Evolutionary conservation across 2,113 vertebrate genomes (phyloP).

Genomic region (Oreochromis spilurus): DNA sequence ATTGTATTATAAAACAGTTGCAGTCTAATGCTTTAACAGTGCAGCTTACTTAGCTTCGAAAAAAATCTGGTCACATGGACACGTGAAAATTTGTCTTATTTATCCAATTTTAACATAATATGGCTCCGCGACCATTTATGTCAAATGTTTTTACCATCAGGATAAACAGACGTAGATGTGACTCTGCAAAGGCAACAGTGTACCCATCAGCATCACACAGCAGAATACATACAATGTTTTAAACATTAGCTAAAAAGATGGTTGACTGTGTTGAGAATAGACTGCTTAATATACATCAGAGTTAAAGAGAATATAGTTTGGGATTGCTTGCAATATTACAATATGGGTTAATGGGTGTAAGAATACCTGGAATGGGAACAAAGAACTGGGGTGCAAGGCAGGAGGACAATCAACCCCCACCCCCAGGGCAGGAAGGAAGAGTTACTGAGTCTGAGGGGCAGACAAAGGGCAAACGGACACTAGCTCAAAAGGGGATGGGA

Average conservation of each 20-base stretch:
- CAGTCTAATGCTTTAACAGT: not conserved
- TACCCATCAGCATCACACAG: not conserved
- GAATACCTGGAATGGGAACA: too few relatives aligned
- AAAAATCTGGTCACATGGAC: not conserved
- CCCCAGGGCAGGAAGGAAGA: too few relatives aligned
- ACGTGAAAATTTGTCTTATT: not conserved
- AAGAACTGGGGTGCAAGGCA: too few relatives aligned
- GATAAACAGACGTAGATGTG: not conserved
- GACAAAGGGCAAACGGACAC: too few relatives aligned
- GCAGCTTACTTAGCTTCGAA: not conserved
- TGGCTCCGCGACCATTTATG: not conserved
- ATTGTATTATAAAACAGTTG: not conserved
- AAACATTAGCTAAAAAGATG: not conserved
- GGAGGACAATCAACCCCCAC: too few relatives aligned
- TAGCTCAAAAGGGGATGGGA: too few relatives aligned
- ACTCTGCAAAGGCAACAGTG: not conserved
- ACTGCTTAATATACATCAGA: too few relatives aligned
- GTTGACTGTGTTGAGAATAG: not conserved
- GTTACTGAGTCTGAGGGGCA: too few relatives aligned
- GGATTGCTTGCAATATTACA: too few relatives aligned
- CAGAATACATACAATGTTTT: not conserved
- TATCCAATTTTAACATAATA: too few relatives aligned
- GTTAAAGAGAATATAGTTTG: too few relatives aligned
- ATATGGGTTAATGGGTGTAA: too few relatives aligned
- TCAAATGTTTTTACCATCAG: not conserved